These are phyloP conservation scores for Nemurella pictetii DNA, from an alignment of 2,888 invertebrate species.

Conservation along the genomic window DNA sequence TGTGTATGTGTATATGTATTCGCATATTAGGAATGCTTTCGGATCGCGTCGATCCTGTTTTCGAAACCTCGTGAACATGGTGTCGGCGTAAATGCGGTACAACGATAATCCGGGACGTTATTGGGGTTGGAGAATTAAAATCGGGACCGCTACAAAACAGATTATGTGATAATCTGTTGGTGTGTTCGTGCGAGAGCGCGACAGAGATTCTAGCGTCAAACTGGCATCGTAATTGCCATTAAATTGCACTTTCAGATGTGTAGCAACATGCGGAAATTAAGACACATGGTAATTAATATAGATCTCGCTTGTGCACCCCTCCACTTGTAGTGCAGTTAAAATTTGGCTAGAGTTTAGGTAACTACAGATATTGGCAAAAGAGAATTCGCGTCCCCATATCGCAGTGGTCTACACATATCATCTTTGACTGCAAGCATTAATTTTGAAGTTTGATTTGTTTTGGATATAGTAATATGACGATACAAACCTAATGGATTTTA, in stretches of 20 bases:
- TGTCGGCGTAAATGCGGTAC: neutral
- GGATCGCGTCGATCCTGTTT: neutral
- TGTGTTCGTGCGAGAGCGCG: neutral
- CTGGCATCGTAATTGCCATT: neutral
- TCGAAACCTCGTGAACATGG: neutral
- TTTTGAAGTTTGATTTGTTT: neutral
- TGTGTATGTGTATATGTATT: neutral
- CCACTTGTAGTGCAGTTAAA: neutral
- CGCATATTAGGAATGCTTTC: neutral
- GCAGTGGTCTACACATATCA: no score
- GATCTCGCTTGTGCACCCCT: neutral
- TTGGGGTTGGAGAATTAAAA: neutral
- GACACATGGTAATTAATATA: neutral
- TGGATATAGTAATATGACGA: neutral
- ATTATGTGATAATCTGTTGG: neutral
- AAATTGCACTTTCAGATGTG: neutral
- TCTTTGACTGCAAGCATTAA: neutral
- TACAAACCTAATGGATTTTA: slow-evolving; percentile 14
- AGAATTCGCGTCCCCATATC: neutral
- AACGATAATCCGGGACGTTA: neutral
- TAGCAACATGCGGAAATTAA: neutral
- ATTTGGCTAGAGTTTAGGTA: neutral
- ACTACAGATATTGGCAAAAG: neutral
- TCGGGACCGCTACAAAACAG: neutral
- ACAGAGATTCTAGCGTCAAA: neutral